phyloP scores from a whole-genome alignment of 2,113 vertebrate genomes.

The Sapajus apella region DNA sequence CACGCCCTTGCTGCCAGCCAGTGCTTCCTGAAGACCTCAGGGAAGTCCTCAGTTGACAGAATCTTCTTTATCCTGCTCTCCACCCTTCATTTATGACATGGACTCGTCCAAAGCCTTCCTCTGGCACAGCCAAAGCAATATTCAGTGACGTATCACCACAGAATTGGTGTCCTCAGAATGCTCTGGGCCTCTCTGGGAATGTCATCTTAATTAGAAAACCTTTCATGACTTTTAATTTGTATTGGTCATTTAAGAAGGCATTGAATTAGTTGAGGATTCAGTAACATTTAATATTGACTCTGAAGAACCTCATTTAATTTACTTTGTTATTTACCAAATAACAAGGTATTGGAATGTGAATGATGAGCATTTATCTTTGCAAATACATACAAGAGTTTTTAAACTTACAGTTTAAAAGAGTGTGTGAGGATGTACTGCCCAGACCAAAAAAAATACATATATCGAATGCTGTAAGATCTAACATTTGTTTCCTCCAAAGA shows the following conservation, averaged over 20 bases:
- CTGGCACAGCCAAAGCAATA: not conserved
- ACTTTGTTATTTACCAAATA: not conserved
- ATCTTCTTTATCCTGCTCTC: not conserved
- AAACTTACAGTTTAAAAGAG: not conserved
- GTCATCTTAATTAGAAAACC: not conserved
- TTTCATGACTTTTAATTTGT: not conserved
- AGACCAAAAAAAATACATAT: not conserved
- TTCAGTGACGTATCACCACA: not conserved
- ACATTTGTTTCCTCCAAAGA: not conserved
- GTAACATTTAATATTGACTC: not conserved
- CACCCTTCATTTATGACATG: not conserved
- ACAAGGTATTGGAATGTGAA: not conserved
- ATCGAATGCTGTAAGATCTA: not conserved
- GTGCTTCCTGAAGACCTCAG: not conserved
- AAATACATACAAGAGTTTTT: not conserved
- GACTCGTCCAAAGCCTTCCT: not conserved
- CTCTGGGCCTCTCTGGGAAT: not conserved
- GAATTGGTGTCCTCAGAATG: not conserved
- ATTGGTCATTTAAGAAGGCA: not conserved
- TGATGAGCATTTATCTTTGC: not conserved
- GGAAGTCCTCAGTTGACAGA: not conserved
- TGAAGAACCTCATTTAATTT: not conserved
- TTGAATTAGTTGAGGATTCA: not conserved
- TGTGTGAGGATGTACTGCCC: not conserved
- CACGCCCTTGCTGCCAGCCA: not conserved